Conservation (phyloP, 2,113 vertebrate genomes). For the Globicephala melas region DNA sequence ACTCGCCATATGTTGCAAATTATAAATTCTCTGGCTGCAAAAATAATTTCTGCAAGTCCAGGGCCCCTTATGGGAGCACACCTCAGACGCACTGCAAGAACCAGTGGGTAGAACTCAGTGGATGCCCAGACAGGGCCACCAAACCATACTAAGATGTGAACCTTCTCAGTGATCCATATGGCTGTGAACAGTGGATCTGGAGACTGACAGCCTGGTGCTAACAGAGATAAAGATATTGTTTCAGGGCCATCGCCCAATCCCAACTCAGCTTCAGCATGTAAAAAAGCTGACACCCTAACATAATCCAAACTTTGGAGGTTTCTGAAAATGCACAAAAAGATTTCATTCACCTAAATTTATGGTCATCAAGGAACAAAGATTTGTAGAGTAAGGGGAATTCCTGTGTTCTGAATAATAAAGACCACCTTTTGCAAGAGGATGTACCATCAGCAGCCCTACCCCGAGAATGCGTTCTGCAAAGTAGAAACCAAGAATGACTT, state of each 20-base stretch:
- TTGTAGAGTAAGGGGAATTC: neutral
- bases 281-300: neutral
- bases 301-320: neutral
- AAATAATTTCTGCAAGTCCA: slow-evolving; percentile 70
- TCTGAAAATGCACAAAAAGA: slow-evolving; percentile 13
- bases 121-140: neutral
- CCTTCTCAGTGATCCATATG: neutral
- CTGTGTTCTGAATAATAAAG: neutral
- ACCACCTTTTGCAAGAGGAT: neutral
- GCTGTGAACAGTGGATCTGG: neutral
- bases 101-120: neutral
- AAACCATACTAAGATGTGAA: neutral
- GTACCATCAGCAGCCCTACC: neutral
- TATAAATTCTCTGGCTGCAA: slow-evolving; percentile 73
- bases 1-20: slow-evolving; percentile 82
- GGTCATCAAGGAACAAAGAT: neutral
- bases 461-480: neutral
- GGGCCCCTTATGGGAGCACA: slow-evolving; percentile 44
- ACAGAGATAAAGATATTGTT: neutral
- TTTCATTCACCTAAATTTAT: neutral
- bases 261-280: neutral
- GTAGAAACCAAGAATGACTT: neutral
- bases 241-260: neutral
- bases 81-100: neutral
- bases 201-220: neutral